Evolutionary conservation across 2,888 invertebrate genomes (phyloP).

Genomic region (Ferdinandea cuprea): DNA sequence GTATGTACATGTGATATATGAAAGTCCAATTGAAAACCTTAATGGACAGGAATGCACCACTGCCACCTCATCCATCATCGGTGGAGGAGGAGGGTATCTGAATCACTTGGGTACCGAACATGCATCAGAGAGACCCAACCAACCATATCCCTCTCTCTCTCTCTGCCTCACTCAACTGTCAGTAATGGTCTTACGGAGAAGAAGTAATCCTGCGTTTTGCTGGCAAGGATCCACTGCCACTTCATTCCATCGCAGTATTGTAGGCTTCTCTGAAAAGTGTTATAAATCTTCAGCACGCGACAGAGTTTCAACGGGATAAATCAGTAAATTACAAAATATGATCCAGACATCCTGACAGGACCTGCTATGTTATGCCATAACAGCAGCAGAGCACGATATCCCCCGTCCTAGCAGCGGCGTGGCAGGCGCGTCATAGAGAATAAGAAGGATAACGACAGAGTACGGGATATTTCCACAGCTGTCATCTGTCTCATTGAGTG

Average conservation of each 20-base stretch:
- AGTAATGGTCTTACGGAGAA: conserved; percentile 7
- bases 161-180: conserved; percentile 31
- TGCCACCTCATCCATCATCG: conserved; percentile 64
- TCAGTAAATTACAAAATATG: conserved; percentile 70
- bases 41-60: conserved; percentile 59
- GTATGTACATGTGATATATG: conserved; percentile 23
- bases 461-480: conserved; percentile 71
- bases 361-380: conserved; percentile 8
- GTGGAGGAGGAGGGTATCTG: not conserved
- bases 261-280: conserved; percentile 31
- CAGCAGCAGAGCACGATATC: conserved; percentile 7
- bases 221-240: conserved; percentile 30
- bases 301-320: conserved; percentile 68
- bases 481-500: conserved; percentile 70
- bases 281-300: conserved; percentile 72
- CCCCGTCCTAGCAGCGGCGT: conserved; percentile 9
- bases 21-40: conserved; percentile 56
- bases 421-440: conserved; percentile 26
- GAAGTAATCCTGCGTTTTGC: conserved; percentile 45
- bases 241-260: conserved; percentile 12
- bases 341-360: conserved; percentile 70
- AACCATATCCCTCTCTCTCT: conserved; percentile 3
- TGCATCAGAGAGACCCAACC: not conserved
- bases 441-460: conserved; percentile 49
- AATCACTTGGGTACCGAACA: conserved; percentile 11